Evolutionary conservation across 2,797 vertebrate species (phyloP).

Genomic region (Octomys mimax): DNA sequence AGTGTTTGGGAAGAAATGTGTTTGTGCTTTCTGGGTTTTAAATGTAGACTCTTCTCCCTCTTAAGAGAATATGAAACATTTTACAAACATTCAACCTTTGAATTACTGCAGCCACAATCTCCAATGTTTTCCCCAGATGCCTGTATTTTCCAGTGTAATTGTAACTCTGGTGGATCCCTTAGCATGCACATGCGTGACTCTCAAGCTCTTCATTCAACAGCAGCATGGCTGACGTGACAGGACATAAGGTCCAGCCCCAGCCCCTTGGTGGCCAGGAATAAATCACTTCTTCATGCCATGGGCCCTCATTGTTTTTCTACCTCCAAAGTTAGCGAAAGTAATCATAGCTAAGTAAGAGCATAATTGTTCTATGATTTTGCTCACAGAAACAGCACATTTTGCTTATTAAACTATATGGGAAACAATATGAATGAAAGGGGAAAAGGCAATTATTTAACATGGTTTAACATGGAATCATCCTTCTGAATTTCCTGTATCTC

Average conservation of each 20-base stretch:
- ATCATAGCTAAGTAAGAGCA: background rate
- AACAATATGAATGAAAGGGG: background rate
- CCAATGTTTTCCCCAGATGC: background rate
- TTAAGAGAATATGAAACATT: background rate
- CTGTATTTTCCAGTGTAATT: background rate
- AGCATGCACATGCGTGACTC: background rate
- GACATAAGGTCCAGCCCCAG: background rate
- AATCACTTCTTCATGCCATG: background rate
- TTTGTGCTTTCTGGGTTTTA: background rate
- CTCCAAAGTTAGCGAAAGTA: background rate
- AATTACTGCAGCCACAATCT: background rate
- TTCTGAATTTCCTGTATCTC: background rate
- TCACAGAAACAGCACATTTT: background rate
- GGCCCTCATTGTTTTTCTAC: background rate
- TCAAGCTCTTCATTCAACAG: background rate
- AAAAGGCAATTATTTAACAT: background rate
- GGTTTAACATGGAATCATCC: background rate
- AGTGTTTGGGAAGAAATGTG: constrained; percentile 29
- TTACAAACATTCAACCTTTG: background rate
- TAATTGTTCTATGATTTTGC: background rate
- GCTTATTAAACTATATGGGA: background rate
- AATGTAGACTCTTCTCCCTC: background rate
- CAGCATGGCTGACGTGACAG: background rate
- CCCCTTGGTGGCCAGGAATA: background rate
- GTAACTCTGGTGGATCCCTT: background rate